Percentiles rank a stretch among this genome's conserved stretches.
These are phyloP conservation scores for Orthosia incerta DNA, from an alignment of 2,888 invertebrate species.

Conservation along the genomic window DNA sequence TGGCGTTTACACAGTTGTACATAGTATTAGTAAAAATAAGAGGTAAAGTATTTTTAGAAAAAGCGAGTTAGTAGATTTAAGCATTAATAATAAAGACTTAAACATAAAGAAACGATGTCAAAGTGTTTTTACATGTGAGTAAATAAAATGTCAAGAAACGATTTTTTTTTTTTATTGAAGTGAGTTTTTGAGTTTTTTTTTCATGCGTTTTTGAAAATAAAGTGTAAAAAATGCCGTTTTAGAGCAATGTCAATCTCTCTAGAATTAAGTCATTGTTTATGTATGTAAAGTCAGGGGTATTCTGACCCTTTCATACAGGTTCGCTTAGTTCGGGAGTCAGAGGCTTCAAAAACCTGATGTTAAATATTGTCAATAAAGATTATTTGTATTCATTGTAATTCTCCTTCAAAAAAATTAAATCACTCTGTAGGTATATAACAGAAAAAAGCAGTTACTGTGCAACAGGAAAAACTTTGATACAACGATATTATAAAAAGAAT, in stretches of 20 bases:
- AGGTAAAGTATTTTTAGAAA: conserved; percentile 7
- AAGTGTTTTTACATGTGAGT: conserved; percentile 43
- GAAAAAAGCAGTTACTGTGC: neutral
- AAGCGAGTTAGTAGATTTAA: conserved; percentile 42
- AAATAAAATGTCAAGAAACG: neutral
- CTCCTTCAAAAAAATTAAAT: neutral
- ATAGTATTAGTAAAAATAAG: conserved; percentile 15
- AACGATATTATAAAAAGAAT: neutral
- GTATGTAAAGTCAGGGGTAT: too few species aligned
- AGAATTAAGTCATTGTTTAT: neutral
- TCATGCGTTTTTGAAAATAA: too few species aligned
- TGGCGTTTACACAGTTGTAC: conserved; percentile 24
- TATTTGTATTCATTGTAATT: too few species aligned
- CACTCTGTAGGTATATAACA: neutral
- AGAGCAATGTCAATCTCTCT: neutral
- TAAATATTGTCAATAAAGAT: too few species aligned
- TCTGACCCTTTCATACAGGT: too few species aligned
- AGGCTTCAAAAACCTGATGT: too few species aligned
- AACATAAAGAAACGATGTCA: conserved; percentile 16
- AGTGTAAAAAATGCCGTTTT: too few species aligned
- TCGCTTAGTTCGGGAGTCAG: too few species aligned
- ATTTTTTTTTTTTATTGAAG: too few species aligned
- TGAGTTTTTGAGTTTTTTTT: too few species aligned
- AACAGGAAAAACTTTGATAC: neutral
- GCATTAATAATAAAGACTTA: conserved; percentile 27